Evolutionary conservation across 2,797 vertebrate species (phyloP).

Genomic region (Acanthurus leucopareius): DNA sequence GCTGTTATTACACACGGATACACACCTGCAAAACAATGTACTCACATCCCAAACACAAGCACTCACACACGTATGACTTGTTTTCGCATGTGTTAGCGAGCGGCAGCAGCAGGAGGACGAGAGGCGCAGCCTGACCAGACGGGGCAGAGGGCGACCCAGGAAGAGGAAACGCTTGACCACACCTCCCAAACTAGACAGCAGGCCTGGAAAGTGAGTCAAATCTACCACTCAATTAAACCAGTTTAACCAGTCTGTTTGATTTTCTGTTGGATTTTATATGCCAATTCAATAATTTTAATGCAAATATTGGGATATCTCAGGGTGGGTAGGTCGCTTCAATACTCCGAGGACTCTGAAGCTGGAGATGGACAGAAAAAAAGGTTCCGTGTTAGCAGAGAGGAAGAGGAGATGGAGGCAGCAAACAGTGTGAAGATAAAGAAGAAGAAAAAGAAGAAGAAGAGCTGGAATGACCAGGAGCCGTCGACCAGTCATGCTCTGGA

Average conservation of each 20-base stretch:
- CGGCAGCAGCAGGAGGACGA: slow-evolving; percentile 91
- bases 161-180: slow-evolving; percentile 94
- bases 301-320: slow-evolving; percentile 74
- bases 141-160: slow-evolving; percentile 95
- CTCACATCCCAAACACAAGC: not conserved
- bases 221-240: not conserved
- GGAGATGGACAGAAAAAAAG: slow-evolving; percentile 91
- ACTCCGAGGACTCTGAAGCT: slow-evolving; percentile 93
- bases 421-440: slow-evolving; percentile 79
- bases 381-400: slow-evolving; percentile 86
- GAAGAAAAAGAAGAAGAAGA: slow-evolving; percentile 88
- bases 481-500: slow-evolving; percentile 89
- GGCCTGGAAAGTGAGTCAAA: slow-evolving; percentile 93
- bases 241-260: rapidly evolving
- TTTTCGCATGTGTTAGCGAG: slow-evolving; percentile 61
- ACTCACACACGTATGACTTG: slow-evolving; percentile 13
- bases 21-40: not conserved
- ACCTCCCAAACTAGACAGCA: slow-evolving; percentile 91
- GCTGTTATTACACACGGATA: not conserved
- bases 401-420: slow-evolving; percentile 87
- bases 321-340: slow-evolving; percentile 88
- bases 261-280: slow-evolving; percentile 3
- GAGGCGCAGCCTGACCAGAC: slow-evolving; percentile 92
- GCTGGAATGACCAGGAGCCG: slow-evolving; percentile 90
- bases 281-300: not conserved